phyloP scores from a whole-genome alignment of 2,888 invertebrate genomes.

The Baccha elongata region DNA sequence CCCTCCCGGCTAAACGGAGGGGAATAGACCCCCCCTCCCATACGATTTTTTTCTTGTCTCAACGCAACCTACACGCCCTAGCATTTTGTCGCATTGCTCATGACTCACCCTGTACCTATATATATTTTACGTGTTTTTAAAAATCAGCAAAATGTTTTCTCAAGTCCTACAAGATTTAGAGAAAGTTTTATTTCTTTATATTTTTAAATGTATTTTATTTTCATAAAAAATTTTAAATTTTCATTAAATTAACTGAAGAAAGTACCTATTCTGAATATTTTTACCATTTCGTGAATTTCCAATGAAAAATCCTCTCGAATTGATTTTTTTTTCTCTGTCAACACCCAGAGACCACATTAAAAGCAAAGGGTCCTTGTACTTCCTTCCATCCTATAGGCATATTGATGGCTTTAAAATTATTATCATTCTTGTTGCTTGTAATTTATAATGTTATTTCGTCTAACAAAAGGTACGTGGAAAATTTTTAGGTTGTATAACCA shows the following conservation, averaged over 20 bases:
- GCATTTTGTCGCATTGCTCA: no score
- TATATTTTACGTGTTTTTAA: no score
- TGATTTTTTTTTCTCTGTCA: slow-evolving; percentile 1
- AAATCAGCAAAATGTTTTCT: no score
- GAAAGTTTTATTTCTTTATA: no score
- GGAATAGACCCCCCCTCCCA: no score
- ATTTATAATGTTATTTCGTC: background rate
- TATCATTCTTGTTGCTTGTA: slow-evolving; percentile 1
- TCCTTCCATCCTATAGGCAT: background rate
- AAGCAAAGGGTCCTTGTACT: background rate
- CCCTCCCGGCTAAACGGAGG: no score
- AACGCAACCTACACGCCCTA: no score
- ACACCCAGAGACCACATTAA: background rate
- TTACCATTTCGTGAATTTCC: background rate
- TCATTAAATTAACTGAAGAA: background rate
- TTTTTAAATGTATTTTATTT: no score
- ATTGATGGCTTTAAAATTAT: background rate
- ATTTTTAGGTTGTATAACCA: background rate
- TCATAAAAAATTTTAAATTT: background rate
- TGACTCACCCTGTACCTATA: no score
- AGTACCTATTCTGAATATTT: background rate
- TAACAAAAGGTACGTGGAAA: background rate
- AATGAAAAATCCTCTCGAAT: background rate
- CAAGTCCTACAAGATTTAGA: no score
- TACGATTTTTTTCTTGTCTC: no score